Base-by-base conservation (phyloP, 2,797 vertebrate species). In the Falco biarmicus region DNA sequence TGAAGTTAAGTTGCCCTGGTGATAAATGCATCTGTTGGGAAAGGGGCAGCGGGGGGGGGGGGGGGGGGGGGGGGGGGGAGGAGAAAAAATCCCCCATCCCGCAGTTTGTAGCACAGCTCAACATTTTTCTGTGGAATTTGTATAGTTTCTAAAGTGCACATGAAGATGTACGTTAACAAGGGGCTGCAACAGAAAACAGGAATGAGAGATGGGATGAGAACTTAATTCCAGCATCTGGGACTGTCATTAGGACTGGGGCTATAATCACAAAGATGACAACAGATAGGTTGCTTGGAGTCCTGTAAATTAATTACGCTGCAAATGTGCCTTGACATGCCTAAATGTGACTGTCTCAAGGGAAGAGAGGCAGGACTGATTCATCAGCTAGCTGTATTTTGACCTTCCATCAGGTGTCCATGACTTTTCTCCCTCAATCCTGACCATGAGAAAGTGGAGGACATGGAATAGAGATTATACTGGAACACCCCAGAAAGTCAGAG, bases 21-120 rank as follows among this genome's bases (percentile, higher is more conserved):
- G 95, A 95, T 95, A 94, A 96, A 93, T 93, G 63, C 68, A 87
- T 95, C 69, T 68, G 43, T 60, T 66, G 57, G 79, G 92, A 73
- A 73, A 64, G 65, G 37, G 37, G 37, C 37, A 39, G 37, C 37
- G 5, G 15, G 5, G 10, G 15, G 5, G 6, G 15, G 25, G 21
- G 10, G n/a, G n/a, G n/a, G n/a, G n/a, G 5, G 10, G 15, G 5
- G 5, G 10, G 15, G 5, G 6, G 14, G 25, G 21, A 9, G 2
- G 1, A 3, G 10, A 15, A 10, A 10, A 29, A 69, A 34, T 32
- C 50, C 65, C 37, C 45, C 1, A 3, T 59, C 19, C 26, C 70
- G 32, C 39, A 9, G 7, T 47, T 88, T 87, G 87, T 59, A 78
- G 69, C 48, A 39, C 15, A 66, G 51, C 19, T 57, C 5, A 15